These are phyloP conservation scores for Carcina quercana DNA, from an alignment of 2,888 invertebrate genomes.

Conservation along the genomic window DNA sequence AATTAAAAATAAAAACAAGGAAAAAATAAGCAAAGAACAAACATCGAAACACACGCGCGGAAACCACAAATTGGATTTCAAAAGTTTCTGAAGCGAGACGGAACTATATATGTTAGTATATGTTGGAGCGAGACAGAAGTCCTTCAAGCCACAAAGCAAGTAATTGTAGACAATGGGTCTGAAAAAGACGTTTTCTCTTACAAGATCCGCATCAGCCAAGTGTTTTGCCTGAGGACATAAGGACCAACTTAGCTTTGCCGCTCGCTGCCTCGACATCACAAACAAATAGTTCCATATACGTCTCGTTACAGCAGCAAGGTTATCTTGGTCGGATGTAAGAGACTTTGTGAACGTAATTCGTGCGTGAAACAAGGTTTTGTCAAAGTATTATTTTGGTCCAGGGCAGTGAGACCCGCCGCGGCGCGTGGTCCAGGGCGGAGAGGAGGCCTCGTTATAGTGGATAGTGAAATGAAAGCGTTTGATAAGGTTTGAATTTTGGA, in stretches of 20 bases:
- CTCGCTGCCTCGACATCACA: background rate
- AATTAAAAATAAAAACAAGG: slow-evolving; percentile 16
- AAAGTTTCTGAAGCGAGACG: slow-evolving; percentile 37
- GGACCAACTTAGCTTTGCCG: slow-evolving; percentile 23
- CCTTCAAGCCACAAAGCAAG: slow-evolving; percentile 56
- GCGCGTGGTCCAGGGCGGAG: background rate
- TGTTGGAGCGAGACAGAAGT: slow-evolving; percentile 31
- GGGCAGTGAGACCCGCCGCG: slow-evolving; percentile 24
- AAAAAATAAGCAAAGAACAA: slow-evolving; percentile 25
- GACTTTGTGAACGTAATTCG: slow-evolving; percentile 61
- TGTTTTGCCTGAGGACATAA: slow-evolving; percentile 56
- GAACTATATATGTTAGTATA: slow-evolving; percentile 14
- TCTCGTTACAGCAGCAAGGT: slow-evolving; percentile 5
- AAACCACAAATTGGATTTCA: slow-evolving; percentile 60
- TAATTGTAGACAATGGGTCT: slow-evolving; percentile 72
- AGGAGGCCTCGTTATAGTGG: background rate
- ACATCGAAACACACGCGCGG: slow-evolving; percentile 40
- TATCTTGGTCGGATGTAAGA: slow-evolving; percentile 38
- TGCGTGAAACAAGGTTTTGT: slow-evolving; percentile 67
- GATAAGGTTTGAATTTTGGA: too few relatives aligned
- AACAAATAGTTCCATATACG: background rate
- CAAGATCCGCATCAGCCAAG: slow-evolving; percentile 66
- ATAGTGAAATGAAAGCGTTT: background rate
- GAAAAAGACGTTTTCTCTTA: slow-evolving; percentile 72
- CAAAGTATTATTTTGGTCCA: slow-evolving; percentile 58